Evolutionary conservation across 2,888 invertebrate genomes (phyloP), one percentile per base, ranked within the genome.

Genomic region (Cheilosia vernalis): DNA sequence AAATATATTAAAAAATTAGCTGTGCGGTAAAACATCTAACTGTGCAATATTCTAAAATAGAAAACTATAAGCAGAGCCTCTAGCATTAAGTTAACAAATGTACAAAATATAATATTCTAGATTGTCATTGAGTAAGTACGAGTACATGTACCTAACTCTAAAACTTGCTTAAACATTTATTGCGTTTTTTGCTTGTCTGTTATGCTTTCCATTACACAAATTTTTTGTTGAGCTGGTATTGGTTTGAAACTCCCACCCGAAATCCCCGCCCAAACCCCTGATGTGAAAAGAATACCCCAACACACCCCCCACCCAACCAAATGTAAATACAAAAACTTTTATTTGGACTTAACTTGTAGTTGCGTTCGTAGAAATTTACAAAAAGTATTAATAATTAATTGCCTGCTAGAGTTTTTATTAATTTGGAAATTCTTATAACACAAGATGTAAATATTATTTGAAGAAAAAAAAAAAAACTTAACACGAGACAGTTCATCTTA

Each of bases 241-340:
- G 24, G 44, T 63, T 61, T 67, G n/a, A 67, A 61, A 47, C 67
- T 66, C 33, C 24, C 56, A 17, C 40, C 51, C 42, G 4, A 7
- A 7, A 5, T 44, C 17, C 47, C 47, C 7, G 2, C 9, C 40
- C 27, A 10, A 10, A 13, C 37, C 37, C 37, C 37, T 13, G 37
- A 63, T 17, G 15, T 24, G 19, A 42, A 37, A 47, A 40, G 17
- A 51, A 58, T 27, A 60, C 30, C 70, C 72, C 27, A 13, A 61
- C 56, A 51, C 55, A 56, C 53, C 58, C 60, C 47, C 42, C 60
- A 40, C 42, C 80, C 73, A 74, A 74, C 58, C 53, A 64, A 80
- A 80, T 80, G 80, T 80, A 80, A 74, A 80, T 80, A 80, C 80
- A 80, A 80, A 80, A 80, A 73, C 80, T 73, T 55, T 64, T 69